Base-by-base conservation (phyloP, 2,113 vertebrate genomes). In the Thomomys bottae region DNA sequence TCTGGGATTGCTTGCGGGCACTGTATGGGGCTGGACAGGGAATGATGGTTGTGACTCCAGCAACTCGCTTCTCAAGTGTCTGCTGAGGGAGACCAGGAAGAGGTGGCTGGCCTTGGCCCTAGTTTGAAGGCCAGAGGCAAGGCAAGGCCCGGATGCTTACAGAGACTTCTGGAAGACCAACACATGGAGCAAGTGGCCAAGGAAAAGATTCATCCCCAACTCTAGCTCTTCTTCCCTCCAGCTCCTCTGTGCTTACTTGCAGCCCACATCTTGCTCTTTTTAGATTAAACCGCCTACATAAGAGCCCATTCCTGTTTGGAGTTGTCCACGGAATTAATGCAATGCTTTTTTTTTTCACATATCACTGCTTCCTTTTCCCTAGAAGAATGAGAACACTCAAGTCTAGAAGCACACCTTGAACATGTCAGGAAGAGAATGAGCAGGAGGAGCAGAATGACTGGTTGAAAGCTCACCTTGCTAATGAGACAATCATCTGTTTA, bases 361-460 rank as follows among this genome's bases (percentile, higher is more conserved):
- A 6, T 21, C 12, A 54, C 32, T 20, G 77, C 32, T 36, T 73
- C n/a, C 5, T 64, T 61, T 61, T 49, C n/a, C 12, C 75, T 71
- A 54, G 49, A 15, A 54, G 49, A 54, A 54, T 12, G 49, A 18
- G 49, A 54, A 15, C 14, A 54, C 14, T 36, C 40, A n/a, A 2
- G 14, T 38, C 36, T 1, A 26, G 36, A 5, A 85, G 70, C 21
- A 40, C 79, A 72, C n/a, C 10, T 1, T 5, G 40, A 7, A 8
- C 2, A 6, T 6, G 3, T 28, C 2, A 64, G 67, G 64, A 86
- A 76, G 67, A 63, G 12, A 36, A 8, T 42, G 45, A 18, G n/a
- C 7, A 24, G 24, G 10, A 10, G 28, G 0, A 34, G 40, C 23
- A 54, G 8, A 2, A 2, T 54, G 24, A 8, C 28, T 0, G 42